Evolutionary conservation across 2,797 vertebrate species (phyloP), one percentile per base, ranked within the genome.

Genomic region (Botia kubotai): DNA sequence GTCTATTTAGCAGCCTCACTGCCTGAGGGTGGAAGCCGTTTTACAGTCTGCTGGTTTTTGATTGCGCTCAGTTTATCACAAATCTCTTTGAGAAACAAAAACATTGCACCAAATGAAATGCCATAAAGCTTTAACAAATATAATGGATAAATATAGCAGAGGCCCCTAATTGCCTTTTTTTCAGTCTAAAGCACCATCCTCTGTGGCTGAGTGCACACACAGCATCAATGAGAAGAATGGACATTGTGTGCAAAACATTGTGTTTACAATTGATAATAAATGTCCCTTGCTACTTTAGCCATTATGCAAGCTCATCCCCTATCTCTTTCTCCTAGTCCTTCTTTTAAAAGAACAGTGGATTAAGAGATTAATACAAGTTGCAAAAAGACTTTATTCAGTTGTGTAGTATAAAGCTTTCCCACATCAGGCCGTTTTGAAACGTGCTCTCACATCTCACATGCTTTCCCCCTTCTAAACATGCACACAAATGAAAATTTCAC

Each of bases 221-320:
- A 67, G 67, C n/a, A 33, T 73, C 29, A 68, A 14, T 66, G 66
- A 75, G 72, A 77, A 75, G 36, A 83, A 78, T 75, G 79, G 50
- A 65, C 43, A 52, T 43, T 29, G 77, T 72, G 74, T 46, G 80
- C 81, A 83, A 82, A 68, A 53, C 19, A 65, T 79, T 60, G 65
- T 76, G 52, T 86, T 66, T 79, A 78, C 80, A 82, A 88, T n/a
- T 83, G 71, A 66, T 83, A 87, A 84, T 68, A 83, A 46, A 83
- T 46, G 58, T 83, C 83, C 85, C 43, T 77, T 67, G 66, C 68
- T 82, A 84, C 72, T 72, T 83, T 79, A 72, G 29, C 53, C 52
- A 77, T 74, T 72, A 82, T 79, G 72, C 55, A 81, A 72, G 52
- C 58, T 21, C 75, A 63, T 76, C 69, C 50, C 55, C 60, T 50